phyloP scores from a whole-genome alignment of 2,797 vertebrate genomes.

The Pseudochromis fuscus region DNA sequence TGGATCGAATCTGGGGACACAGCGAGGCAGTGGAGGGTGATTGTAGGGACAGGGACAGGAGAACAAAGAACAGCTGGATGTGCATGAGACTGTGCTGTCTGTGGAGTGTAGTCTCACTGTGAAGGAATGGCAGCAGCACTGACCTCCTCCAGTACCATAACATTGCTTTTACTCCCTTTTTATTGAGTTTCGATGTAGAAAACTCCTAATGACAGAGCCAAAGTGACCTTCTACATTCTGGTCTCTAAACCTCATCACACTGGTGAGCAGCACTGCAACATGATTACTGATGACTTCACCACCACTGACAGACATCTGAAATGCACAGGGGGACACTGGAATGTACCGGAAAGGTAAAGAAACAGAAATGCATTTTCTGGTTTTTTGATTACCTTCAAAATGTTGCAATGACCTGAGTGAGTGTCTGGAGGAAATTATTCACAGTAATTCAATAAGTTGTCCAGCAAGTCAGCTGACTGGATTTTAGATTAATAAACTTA shows the following conservation, averaged over 20 bases:
- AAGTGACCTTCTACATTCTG: not conserved
- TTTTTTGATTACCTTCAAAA: slow-evolving; percentile 1
- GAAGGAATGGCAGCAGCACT: slow-evolving; percentile 26
- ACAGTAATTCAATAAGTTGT: no score
- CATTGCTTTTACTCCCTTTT: slow-evolving; percentile 1
- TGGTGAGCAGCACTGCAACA: not conserved
- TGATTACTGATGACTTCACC: not conserved
- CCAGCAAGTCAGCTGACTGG: not conserved
- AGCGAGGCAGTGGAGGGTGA: slow-evolving; percentile 46
- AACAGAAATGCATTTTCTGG: not conserved
- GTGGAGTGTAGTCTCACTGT: slow-evolving; percentile 31
- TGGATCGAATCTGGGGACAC: slow-evolving; percentile 92
- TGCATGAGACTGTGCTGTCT: slow-evolving; percentile 34
- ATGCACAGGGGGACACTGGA: not conserved
- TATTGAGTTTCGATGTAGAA: not conserved
- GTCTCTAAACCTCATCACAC: not conserved
- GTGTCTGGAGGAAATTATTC: not conserved
- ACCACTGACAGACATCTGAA: not conserved
- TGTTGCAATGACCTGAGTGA: not conserved
- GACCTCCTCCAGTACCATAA: slow-evolving; percentile 20
- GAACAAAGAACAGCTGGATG: slow-evolving; percentile 60
- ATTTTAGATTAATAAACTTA: not conserved
- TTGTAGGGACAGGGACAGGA: slow-evolving; percentile 27
- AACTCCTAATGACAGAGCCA: not conserved
- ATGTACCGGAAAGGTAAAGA: no score